Percentiles rank a stretch among this genome's conserved stretches.
phyloP scores from a whole-genome alignment of 2,797 vertebrate genomes.

The Hippocampus kuda region DNA sequence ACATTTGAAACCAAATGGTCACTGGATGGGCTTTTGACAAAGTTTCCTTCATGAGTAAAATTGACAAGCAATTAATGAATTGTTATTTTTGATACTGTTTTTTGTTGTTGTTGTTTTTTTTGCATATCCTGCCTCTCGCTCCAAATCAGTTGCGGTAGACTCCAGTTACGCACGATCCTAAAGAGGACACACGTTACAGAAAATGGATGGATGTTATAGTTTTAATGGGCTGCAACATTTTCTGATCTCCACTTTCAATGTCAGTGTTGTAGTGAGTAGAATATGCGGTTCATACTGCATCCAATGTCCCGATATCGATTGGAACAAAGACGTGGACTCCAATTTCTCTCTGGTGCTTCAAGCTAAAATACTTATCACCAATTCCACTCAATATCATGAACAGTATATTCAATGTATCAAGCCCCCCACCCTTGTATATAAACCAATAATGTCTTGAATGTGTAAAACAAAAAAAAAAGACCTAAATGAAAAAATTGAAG shows the following conservation, averaged over 20 bases:
- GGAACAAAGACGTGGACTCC: not conserved
- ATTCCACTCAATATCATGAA: not conserved
- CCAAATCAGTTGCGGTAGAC: no score
- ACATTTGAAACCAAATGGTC: not conserved
- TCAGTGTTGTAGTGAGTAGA: not conserved
- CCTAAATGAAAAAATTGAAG: not conserved
- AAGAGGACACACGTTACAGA: not conserved
- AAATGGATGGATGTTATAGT: not conserved
- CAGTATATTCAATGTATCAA: no score
- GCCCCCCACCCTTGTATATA: not conserved
- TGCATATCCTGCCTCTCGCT: no score
- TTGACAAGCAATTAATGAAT: not conserved
- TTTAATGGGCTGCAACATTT: not conserved
- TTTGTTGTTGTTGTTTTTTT: no score
- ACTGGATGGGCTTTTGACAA: not conserved
- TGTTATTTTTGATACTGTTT: not conserved
- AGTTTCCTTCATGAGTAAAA: not conserved
- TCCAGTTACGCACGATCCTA: no score
- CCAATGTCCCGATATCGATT: not conserved
- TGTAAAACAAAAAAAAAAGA: not conserved
- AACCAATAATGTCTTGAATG: not conserved
- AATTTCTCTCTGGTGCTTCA: not conserved
- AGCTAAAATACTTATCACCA: not conserved
- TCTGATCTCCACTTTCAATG: not conserved
- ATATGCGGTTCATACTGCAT: not conserved